phyloP scores from a whole-genome alignment of 2,888 invertebrate species.

The Drosophila bunnanda region DNA sequence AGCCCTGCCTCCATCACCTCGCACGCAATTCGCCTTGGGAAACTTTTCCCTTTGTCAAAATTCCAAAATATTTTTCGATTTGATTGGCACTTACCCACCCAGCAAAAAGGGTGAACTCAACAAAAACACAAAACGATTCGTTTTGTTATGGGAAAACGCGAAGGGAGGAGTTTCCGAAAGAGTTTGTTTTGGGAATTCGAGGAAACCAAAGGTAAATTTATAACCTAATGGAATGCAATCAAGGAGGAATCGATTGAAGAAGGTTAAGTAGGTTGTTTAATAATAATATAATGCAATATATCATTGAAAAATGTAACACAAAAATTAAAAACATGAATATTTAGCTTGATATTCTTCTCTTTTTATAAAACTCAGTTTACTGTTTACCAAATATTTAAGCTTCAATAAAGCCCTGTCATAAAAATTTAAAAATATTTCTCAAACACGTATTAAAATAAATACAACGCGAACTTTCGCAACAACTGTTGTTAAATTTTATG shows the following conservation, averaged over 20 bases:
- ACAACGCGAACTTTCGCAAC: slow-evolving; percentile 21
- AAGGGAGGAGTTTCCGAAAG: slow-evolving; percentile 4
- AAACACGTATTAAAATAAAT: background rate
- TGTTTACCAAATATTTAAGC: background rate
- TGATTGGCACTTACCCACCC: slow-evolving; percentile 74
- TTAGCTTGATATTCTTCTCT: background rate
- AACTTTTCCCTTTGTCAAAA: slow-evolving; percentile 69
- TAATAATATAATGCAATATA: background rate
- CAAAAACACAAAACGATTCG: slow-evolving; percentile 44
- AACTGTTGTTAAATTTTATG: slow-evolving; percentile 68
- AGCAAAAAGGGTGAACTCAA: slow-evolving; percentile 59
- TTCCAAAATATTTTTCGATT: slow-evolving; percentile 57
- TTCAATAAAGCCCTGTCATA: background rate
- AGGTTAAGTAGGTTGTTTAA: background rate
- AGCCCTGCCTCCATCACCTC: slow-evolving; percentile 45
- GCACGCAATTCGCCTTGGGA: slow-evolving; percentile 78
- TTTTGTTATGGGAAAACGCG: slow-evolving; percentile 65
- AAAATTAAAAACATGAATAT: background rate
- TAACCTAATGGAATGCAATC: slow-evolving; percentile 14
- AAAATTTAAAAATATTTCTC: background rate
- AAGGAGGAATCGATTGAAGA: background rate
- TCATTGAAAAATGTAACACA: no score
- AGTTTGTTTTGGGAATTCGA: slow-evolving; percentile 20
- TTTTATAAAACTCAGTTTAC: background rate
- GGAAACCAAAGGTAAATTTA: slow-evolving; percentile 24